A percentile compares a stretch with the other conserved stretches of the same genome.
Evolutionary conservation across 2,113 vertebrate genomes (phyloP).

Genomic region (Pampusana beccarii): DNA sequence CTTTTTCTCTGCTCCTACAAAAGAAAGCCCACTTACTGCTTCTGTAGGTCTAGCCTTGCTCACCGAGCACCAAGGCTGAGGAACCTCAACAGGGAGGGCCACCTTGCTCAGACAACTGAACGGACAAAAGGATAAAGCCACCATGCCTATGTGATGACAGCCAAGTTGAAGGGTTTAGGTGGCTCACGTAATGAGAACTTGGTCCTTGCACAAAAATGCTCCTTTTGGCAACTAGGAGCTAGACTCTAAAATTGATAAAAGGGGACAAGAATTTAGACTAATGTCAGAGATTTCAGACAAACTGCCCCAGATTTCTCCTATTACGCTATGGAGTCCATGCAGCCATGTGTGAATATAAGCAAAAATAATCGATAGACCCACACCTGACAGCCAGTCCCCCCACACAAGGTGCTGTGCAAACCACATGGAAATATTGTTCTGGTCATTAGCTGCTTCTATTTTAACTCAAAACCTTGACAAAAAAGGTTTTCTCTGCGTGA

Average conservation of each 20-base stretch:
- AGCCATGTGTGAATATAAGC: not conserved
- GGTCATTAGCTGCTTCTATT: not conserved
- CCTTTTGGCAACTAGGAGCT: not conserved
- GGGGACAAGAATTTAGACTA: not conserved
- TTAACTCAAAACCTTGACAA: not conserved
- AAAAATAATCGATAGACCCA: not conserved
- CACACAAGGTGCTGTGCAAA: rapidly evolving
- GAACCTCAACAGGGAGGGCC: not conserved
- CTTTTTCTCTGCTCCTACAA: not conserved
- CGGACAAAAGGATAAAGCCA: not conserved
- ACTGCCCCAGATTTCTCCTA: not conserved
- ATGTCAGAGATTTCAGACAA: not conserved
- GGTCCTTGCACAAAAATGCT: not conserved
- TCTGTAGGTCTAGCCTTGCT: not conserved
- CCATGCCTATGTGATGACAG: not conserved
- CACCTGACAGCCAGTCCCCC: not conserved
- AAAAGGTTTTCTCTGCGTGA: not conserved
- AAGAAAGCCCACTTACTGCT: not conserved
- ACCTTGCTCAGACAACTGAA: not conserved
- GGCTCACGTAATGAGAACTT: not conserved
- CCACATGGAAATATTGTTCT: not conserved
- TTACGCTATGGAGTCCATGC: not conserved
- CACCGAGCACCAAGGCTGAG: not conserved
- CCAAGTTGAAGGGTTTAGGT: not conserved
- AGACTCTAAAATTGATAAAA: not conserved